Evolutionary conservation across 2,888 invertebrate species (phyloP).

Genomic region (Acrobeloides nanus): DNA sequence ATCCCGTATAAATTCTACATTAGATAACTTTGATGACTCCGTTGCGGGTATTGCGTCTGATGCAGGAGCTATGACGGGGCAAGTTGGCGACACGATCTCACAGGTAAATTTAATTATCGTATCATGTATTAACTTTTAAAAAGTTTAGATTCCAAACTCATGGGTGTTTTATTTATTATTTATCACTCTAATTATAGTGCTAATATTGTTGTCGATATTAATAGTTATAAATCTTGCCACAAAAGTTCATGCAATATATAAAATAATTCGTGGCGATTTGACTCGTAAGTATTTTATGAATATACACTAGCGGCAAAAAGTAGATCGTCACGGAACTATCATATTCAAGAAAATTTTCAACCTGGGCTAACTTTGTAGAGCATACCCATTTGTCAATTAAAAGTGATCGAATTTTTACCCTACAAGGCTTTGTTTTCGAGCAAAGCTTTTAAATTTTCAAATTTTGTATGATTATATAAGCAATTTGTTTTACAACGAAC

Average conservation of each 20-base stretch:
- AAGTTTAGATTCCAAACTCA: conserved; percentile 42
- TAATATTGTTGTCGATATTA: conserved; percentile 44
- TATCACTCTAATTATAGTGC: conserved; percentile 47
- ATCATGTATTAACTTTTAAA: too few species aligned
- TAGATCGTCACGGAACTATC: too few species aligned
- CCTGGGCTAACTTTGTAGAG: too few species aligned
- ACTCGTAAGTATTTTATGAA: conserved; percentile 10
- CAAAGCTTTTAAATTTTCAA: too few species aligned
- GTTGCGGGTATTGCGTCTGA: conserved; percentile 47
- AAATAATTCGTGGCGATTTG: conserved; percentile 18
- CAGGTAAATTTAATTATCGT: too few species aligned
- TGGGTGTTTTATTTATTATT: conserved; percentile 52
- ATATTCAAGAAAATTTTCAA: too few species aligned
- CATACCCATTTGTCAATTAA: too few species aligned
- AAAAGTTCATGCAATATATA: conserved; percentile 31
- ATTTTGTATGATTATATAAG: too few species aligned
- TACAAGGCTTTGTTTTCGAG: too few species aligned
- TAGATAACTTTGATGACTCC: conserved; percentile 49
- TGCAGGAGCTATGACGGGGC: conserved; percentile 44
- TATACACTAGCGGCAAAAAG: too few species aligned
- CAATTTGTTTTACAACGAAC: too few species aligned
- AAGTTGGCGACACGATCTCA: conserved; percentile 45
- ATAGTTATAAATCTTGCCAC: conserved; percentile 43
- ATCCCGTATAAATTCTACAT: conserved; percentile 41
- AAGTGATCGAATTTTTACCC: too few species aligned